Evolutionary conservation across 2,888 invertebrate species (phyloP).

Genomic region (Deilephila elpenor): DNA sequence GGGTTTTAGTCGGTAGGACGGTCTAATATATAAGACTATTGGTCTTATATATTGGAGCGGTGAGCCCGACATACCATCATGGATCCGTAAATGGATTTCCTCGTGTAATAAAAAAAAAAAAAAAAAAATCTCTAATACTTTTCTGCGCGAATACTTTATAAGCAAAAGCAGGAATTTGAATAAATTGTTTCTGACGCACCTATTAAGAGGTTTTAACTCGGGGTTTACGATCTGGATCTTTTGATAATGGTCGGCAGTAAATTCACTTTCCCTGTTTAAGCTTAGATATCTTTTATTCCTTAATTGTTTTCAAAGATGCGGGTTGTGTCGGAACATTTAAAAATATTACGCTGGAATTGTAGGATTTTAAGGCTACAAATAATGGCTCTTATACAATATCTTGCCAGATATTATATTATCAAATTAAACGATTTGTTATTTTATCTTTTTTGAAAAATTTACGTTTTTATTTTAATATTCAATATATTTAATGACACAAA

Average conservation of each 20-base stretch:
- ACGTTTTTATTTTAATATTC: no score
- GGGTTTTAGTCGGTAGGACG: no score
- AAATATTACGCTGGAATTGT: constrained; percentile 12
- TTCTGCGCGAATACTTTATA: constrained; percentile 50
- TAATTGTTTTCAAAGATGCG: constrained; percentile 52
- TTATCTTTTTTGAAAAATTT: no score
- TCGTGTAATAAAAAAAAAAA: no score
- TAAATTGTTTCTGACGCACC: constrained; percentile 67
- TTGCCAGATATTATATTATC: no score
- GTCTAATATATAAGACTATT: no score
- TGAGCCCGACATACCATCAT: no score
- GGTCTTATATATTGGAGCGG: no score
- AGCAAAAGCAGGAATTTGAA: constrained; percentile 59
- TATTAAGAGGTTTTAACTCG: constrained; percentile 65
- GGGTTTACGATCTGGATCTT: constrained; percentile 66
- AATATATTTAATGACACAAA: no score
- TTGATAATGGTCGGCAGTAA: constrained; percentile 66
- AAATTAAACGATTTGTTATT: no score
- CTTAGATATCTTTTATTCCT: constrained; percentile 52
- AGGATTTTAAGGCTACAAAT: not conserved
- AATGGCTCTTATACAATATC: not conserved
- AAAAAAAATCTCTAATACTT: no score
- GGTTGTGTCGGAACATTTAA: not conserved
- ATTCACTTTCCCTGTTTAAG: constrained; percentile 65
- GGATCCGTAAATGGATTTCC: no score